A percentile compares a stretch with the other conserved stretches of the same genome.
Conservation (phyloP, 2,797 vertebrate species). For the Microcaecilia unicolor region DNA sequence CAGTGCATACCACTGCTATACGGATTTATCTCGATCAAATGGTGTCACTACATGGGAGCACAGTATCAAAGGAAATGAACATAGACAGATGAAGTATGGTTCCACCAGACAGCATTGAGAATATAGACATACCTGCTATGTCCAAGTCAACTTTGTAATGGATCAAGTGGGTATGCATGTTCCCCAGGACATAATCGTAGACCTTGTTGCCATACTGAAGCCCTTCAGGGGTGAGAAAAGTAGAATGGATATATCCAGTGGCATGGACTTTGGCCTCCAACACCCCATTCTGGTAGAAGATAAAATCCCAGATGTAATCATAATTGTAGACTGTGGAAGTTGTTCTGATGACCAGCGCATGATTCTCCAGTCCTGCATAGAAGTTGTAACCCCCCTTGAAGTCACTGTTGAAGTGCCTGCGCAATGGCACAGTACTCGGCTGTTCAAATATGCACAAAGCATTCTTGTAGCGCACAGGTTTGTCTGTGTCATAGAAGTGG, state of each 20-base stretch:
- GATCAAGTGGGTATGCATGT: constrained; percentile 87
- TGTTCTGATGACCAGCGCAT: constrained; percentile 75
- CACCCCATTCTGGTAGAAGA: constrained; percentile 83
- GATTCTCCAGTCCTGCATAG: constrained; percentile 73
- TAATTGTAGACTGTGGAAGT: constrained; percentile 92
- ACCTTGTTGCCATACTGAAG: constrained; percentile 69
- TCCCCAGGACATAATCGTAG: constrained; percentile 74
- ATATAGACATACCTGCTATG: constrained; percentile 62
- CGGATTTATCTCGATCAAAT: background rate
- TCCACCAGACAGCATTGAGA: no score
- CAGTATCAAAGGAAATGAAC: no score
- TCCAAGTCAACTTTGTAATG: constrained; percentile 92
- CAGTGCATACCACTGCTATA: background rate
- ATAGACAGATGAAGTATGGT: no score
- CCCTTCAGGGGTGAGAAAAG: constrained; percentile 79
- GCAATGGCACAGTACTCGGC: constrained; percentile 71
- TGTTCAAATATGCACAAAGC: constrained; percentile 89
- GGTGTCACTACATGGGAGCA: no score
- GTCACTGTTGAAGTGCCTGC: constrained; percentile 79
- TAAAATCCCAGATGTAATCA: constrained; percentile 91
- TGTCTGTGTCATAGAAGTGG: constrained; percentile 72
- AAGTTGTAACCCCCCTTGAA: constrained; percentile 74
- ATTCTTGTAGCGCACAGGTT: constrained; percentile 51
- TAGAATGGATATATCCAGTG: constrained; percentile 80
- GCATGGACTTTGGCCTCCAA: constrained; percentile 82